Conservation (phyloP, 2,113 vertebrate genomes). For the Rhipidura dahli region DNA sequence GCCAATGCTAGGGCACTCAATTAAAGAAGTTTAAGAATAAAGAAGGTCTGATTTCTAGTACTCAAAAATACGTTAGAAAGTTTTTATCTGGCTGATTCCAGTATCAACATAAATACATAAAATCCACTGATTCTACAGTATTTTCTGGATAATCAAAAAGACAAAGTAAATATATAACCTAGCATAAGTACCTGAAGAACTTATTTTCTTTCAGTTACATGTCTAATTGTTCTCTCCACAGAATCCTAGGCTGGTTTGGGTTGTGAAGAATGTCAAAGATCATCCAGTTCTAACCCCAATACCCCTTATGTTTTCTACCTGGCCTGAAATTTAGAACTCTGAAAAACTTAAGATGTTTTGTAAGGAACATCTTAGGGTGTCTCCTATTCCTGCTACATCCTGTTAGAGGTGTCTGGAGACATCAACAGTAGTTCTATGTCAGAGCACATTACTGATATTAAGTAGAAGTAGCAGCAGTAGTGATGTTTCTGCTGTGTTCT, state of each 20-base stretch:
- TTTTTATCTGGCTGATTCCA: fast-evolving
- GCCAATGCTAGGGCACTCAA: background rate
- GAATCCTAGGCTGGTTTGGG: background rate
- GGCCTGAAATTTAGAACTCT: background rate
- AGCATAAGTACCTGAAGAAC: background rate
- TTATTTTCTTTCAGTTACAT: background rate
- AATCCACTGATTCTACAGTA: background rate
- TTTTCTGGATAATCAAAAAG: background rate
- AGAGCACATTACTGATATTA: background rate
- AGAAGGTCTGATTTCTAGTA: background rate
- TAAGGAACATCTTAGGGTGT: background rate
- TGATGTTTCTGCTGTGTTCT: background rate
- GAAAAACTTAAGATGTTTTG: background rate
- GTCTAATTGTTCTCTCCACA: background rate
- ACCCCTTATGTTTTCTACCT: background rate
- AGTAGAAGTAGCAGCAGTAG: fast-evolving
- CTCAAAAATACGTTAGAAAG: background rate
- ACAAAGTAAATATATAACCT: background rate
- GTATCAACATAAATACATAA: background rate
- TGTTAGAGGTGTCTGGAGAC: background rate
- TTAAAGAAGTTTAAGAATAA: background rate
- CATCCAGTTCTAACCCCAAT: background rate
- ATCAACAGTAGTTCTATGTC: background rate
- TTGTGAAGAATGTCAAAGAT: background rate
- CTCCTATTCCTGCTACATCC: background rate